Evolutionary conservation across 2,797 vertebrate species (phyloP), one percentile per base, ranked within the genome.

Genomic region (Hirundo rustica): DNA sequence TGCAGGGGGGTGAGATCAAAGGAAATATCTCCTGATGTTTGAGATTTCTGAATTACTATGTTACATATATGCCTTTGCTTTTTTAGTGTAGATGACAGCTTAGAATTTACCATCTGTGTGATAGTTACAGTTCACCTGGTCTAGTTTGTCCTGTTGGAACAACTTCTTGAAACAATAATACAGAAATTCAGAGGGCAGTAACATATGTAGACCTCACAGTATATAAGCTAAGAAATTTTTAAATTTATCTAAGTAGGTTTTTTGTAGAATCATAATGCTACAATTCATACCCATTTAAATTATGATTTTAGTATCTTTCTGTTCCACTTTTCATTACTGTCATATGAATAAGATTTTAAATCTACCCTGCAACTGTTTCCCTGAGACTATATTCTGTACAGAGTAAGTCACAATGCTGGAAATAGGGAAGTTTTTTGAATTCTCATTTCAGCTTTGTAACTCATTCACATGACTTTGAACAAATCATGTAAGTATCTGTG

Each of bases 401-500:
- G 62, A 92, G 55, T 51, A 91, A 83, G 50, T 72, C 58, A 51
- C 44, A 77, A 27, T 36, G 45, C 50, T 85, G 84, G 84, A 87
- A 96, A 57, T 32, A 60, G 34, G 50, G 61, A 93, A 54, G 51
- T 17, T 71, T 89, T 89, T 58, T 62, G 36, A 80, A 68, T 93
- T 93, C 68, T 75, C 26, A 26, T 80, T 93, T 95, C 53, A 72
- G 61, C 75, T 91, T 89, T 89, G 30, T 79, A 62, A 86, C 44
- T 70, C 80, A 76, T 76, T 81, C 77, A 60, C 58, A 26, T 67
- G 81, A 80, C 95, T 94, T 93, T 87, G 74, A 96, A 94, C 78
- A 92, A 92, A 93, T 93, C 91, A 87, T 47, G 12, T 60, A 85
- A 92, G n/a, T 88, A 88, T 89, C 93, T 88, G 53, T 62, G 51